A percentile compares a stretch with the other conserved stretches of the same genome.
phyloP scores from a whole-genome alignment of 2,113 vertebrate species.

The Eidolon helvum region DNA sequence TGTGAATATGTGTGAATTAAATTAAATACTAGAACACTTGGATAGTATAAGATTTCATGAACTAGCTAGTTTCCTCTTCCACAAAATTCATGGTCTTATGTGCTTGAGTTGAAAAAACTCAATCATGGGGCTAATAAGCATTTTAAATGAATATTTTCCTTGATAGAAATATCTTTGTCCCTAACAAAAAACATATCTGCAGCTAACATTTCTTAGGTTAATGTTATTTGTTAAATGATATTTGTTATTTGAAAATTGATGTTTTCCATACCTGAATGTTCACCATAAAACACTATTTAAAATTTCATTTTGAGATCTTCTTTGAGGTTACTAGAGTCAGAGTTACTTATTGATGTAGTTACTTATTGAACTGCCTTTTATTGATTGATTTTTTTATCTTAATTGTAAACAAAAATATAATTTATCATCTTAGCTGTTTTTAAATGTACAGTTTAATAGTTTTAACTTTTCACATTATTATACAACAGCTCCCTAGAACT shows the following conservation, averaged over 20 bases:
- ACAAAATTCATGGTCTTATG: background rate
- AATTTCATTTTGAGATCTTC: conserved; percentile 40
- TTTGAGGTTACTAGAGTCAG: background rate
- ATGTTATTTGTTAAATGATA: background rate
- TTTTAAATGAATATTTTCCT: conserved; percentile 42
- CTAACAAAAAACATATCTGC: background rate
- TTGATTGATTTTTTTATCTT: background rate
- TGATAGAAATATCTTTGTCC: conserved; percentile 49
- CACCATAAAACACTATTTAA: conserved; percentile 65
- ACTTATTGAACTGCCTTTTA: background rate
- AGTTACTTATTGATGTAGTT: background rate
- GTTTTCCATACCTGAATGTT: conserved; percentile 64
- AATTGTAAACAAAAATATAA: background rate
- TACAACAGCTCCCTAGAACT: background rate
- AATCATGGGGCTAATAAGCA: conserved; percentile 19
- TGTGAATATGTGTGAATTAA: conserved; percentile 49
- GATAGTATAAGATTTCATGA: background rate
- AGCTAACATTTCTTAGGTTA: background rate
- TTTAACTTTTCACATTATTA: background rate
- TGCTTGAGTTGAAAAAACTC: conserved; percentile 65
- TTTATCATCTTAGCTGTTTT: background rate
- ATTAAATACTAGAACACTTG: background rate
- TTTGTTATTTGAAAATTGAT: conserved; percentile 41
- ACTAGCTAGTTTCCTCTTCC: background rate
- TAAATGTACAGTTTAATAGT: background rate